A percentile compares a stretch with the other conserved stretches of the same genome.
These are phyloP conservation scores for Cacatua alba DNA, from an alignment of 2,113 vertebrate species.

Conservation along the genomic window DNA sequence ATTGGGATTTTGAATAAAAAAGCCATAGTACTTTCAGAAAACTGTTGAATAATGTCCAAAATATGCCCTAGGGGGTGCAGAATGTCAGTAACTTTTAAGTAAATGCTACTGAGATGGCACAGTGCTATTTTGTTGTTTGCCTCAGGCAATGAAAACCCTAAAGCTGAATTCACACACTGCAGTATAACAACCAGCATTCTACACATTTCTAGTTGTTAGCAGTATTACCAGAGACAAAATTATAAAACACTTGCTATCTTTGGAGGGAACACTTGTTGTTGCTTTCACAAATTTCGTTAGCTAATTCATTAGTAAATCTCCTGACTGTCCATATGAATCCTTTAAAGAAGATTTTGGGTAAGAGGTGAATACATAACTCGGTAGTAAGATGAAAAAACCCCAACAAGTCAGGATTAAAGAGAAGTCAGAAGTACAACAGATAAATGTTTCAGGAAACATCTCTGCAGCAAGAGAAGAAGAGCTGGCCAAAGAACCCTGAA, in stretches of 20 bases:
- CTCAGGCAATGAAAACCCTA: neutral
- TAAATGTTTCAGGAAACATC: neutral
- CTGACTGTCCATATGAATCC: neutral
- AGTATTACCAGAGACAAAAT: neutral
- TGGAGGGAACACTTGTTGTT: neutral
- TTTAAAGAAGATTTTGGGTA: neutral
- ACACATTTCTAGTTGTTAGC: neutral
- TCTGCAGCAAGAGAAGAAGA: conserved; percentile 7
- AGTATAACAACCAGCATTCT: neutral
- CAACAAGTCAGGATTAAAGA: neutral
- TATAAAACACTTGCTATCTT: neutral
- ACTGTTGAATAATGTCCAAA: neutral
- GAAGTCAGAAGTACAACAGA: neutral
- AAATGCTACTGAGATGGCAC: neutral
- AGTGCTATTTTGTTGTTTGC: neutral
- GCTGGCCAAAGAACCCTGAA: conserved; percentile 8
- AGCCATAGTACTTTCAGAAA: neutral
- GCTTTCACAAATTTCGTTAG: neutral
- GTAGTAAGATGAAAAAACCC: neutral
- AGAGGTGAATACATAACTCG: neutral
- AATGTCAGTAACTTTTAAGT: neutral
- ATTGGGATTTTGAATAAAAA: neutral
- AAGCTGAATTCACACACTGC: neutral
- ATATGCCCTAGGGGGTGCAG: neutral
- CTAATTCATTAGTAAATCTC: neutral